Evolutionary conservation across 2,888 invertebrate species (phyloP), one percentile per base, ranked within the genome.

Genomic region (Limnephilus marmoratus): DNA sequence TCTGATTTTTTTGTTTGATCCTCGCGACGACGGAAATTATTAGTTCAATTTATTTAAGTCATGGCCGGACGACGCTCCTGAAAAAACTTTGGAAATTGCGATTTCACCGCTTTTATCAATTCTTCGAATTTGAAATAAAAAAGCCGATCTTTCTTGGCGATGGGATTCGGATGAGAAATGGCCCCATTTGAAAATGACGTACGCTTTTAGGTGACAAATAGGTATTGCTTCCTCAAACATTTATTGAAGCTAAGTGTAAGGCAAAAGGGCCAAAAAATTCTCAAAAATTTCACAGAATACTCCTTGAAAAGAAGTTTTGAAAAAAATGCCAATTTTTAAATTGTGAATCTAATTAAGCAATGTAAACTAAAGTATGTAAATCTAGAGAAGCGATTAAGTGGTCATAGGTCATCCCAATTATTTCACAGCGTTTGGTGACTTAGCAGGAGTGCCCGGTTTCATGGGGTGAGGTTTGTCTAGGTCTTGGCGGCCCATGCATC

Each of bases 41-140:
- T 92, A 91, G 92, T 92, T 85, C 91, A 92, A 92, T 92, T 92
- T 91, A 90, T 92, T 92, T 90, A 86, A 92, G 92, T 92, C 92
- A 92, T 89, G 87, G 86, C 87, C 91, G 91, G 91, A 90, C 91
- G 85, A 31, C 88, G 68, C n/a, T 53, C 68, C 88, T 53, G 90
- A 88, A 89, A 90, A 92, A 92, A 89, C 83, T 92, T 91, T 81
- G 24, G 90, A 90, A 92, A 91, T 90, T 92, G 90, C 89, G 90
- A 90, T 90, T 92, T 90, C 88, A 83, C 86, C 90, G 90, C 91
- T 86, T 92, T 92, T 92, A 91, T 91, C 85, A 91, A 85, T 91
- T 92, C 91, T 82, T 12, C 41, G 87, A 68, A 81, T 68, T 91
- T 88, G 31, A 53, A 91, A 91, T 82, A 91, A 91, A 91, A 86